Percentiles rank a stretch among this genome's conserved stretches.
These are phyloP conservation scores for Yponomeuta cagnagella DNA, from an alignment of 2,888 invertebrate genomes.

Conservation along the genomic window DNA sequence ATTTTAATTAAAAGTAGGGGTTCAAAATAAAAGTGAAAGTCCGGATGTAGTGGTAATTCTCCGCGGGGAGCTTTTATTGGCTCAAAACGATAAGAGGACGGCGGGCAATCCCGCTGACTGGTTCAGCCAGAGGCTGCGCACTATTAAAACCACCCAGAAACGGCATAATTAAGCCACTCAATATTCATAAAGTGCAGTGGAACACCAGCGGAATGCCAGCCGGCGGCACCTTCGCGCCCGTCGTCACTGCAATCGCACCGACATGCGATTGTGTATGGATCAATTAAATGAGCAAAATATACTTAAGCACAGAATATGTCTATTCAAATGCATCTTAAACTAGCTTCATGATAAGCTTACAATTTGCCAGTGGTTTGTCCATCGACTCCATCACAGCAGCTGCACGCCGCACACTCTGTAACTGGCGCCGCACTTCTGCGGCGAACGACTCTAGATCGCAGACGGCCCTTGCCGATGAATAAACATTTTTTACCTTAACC, in stretches of 20 bases:
- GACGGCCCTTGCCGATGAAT: not conserved
- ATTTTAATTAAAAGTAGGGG: not conserved
- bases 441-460: too few species aligned
- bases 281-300: not conserved
- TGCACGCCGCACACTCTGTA: too few species aligned
- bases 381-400: not conserved
- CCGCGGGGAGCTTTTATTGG: not conserved
- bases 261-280: not conserved
- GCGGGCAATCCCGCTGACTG: not conserved
- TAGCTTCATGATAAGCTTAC: not conserved
- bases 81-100: not conserved
- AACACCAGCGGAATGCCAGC: not conserved
- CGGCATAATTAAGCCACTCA: slow-evolving; percentile 4
- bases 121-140: not conserved
- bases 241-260: not conserved
- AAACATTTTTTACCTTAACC: not conserved
- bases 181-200: slow-evolving; percentile 4
- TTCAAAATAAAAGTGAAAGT: not conserved
- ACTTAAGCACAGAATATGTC: not conserved
- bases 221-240: too few species aligned
- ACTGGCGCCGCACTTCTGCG: not conserved
- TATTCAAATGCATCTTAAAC: not conserved
- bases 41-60: not conserved
- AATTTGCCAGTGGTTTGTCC: not conserved
- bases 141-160: not conserved